Evolutionary conservation across 2,888 invertebrate genomes (phyloP).

Genomic region (Ormyrus thymus): DNA sequence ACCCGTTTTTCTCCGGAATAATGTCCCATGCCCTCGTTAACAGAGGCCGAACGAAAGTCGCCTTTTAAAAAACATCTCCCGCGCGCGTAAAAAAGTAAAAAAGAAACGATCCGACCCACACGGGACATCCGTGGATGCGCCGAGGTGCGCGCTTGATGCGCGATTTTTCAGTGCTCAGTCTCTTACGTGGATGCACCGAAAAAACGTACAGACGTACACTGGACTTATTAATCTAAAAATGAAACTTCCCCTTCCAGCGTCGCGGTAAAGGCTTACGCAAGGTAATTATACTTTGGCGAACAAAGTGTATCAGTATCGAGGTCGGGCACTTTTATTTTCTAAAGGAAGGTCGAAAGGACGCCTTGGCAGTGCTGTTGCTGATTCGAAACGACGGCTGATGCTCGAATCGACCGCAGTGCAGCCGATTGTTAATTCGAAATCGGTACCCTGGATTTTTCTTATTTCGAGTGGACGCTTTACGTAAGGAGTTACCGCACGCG

Average conservation of each 20-base stretch:
- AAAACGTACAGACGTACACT: constrained; percentile 26
- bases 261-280: constrained; percentile 6
- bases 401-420: constrained; percentile 21
- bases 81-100: constrained; percentile 4
- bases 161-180: constrained; percentile 34
- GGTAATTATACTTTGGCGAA: background rate
- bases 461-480: constrained; percentile 2
- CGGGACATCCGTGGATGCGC: constrained; percentile 31
- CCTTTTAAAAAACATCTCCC: background rate
- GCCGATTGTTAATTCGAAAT: background rate
- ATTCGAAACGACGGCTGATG: constrained; percentile 27
- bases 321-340: background rate
- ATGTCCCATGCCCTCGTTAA: constrained; percentile 14
- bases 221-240: constrained; percentile 19
- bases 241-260: constrained; percentile 12
- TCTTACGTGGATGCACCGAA: constrained; percentile 36
- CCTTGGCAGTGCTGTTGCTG: constrained; percentile 20
- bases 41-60: background rate
- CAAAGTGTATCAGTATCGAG: constrained; percentile 6
- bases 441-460: background rate
- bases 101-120: constrained; percentile 4
- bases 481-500: constrained; percentile 23
- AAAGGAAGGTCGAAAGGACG: no score
- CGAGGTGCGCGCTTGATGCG: constrained; percentile 6
- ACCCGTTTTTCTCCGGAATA: constrained; percentile 46